Base-by-base conservation (phyloP, 1,140 invertebrate species). In the Zaprionus nigranus region DNA sequence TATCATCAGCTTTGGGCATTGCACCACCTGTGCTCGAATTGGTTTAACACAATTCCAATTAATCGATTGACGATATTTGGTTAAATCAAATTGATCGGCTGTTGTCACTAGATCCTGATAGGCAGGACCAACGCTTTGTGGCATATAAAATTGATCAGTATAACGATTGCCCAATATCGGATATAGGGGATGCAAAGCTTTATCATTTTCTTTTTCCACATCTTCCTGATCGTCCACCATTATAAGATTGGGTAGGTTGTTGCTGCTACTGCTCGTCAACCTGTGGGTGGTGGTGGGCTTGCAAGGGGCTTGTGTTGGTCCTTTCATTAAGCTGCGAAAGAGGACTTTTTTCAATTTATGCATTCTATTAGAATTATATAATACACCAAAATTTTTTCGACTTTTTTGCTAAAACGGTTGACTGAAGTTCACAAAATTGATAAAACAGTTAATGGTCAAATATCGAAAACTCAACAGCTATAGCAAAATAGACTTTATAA, bases 131-230 rank as follows among this genome's bases (percentile, higher is more conserved):
- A 88, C 70, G 3, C 13, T 60, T 12, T 72, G 51, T 5, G 85
- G 75, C 81, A 90, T 79, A 67, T 81, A 84, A 3, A 88, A 85
- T 0, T 79, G 22, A 56, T 90, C 56, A 0, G 67, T 68, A 12
- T 54, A 46, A 1, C 57, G 64, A 68, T 73, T 72, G 1, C 65
- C 49, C 26, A 87, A 38, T 24, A 83, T 78, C 1, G 84, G 64
- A 34, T 43, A 75, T 2, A 57, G 2, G 0, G 57, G 43, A 53
- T 75, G 22, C 5, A 43, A 36, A 3, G 2, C 24, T 1, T 17
- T n/a, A 34, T 74, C 43, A 9, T 82, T 65, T 1, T 76, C 68
- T 4, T 43, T 15, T 6, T 83, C 81, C 6, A 69, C n/a, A 20
- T 85, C 78, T n/a, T 77, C 69, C 60, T 85, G 75, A 11, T 84